Conservation (phyloP, 2,888 invertebrate species). For the Drosophila picticornis region DNA sequence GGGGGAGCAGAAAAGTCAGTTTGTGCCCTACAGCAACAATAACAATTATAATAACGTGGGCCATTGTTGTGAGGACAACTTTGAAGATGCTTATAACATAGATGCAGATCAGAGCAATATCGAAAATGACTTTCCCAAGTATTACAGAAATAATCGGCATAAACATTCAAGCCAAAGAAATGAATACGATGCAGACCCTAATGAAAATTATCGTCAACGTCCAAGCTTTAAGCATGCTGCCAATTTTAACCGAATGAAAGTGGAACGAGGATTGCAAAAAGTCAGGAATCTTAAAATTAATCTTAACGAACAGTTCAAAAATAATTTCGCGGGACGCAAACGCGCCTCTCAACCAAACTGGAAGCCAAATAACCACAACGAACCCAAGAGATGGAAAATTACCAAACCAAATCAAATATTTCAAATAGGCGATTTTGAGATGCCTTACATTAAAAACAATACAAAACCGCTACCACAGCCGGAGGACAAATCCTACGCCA, state of each 20-base stretch:
- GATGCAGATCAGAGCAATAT: background rate
- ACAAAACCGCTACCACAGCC: constrained; percentile 18
- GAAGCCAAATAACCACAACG: too few relatives aligned
- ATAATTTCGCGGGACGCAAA: background rate
- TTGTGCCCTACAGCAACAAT: background rate
- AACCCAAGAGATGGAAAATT: background rate
- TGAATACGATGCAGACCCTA: too few relatives aligned
- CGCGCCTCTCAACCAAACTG: background rate
- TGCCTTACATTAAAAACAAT: constrained; percentile 13
- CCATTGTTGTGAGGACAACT: background rate
- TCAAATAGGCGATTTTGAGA: constrained; percentile 24
- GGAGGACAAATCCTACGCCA: constrained; percentile 34
- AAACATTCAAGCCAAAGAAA: too few relatives aligned
- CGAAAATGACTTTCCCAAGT: background rate
- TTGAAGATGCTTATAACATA: background rate
- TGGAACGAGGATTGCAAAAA: background rate
- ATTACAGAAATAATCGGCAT: background rate
- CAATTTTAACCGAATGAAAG: background rate
- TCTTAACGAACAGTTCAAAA: background rate
- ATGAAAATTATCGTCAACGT: background rate
- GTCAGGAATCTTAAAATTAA: background rate
- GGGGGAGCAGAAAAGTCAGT: background rate
- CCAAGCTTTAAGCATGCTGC: background rate
- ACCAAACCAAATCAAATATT: constrained; percentile 4
- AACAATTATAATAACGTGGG: background rate